Percentiles rank a stretch among this genome's conserved stretches.
phyloP scores from a whole-genome alignment of 2,113 vertebrate genomes.

The Lepidiolamprologus cunningtoni region DNA sequence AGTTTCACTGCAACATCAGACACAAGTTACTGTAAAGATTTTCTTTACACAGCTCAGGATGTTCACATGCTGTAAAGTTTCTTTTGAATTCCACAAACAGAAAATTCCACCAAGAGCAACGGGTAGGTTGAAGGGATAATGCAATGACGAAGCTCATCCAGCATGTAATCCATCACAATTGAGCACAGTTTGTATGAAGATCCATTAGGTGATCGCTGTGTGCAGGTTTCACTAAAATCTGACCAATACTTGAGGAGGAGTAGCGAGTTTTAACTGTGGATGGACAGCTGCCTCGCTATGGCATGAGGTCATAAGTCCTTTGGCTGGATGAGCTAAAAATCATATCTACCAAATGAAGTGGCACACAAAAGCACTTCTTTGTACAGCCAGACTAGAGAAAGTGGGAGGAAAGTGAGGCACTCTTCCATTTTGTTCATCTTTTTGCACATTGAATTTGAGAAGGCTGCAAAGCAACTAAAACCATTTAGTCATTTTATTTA shows the following conservation, averaged over 20 bases:
- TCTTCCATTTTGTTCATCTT: not conserved
- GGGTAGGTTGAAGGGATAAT: not conserved
- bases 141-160: not conserved
- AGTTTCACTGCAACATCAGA: not conserved
- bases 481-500: not conserved
- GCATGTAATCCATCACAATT: not conserved
- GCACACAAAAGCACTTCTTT: not conserved
- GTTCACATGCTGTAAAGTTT: not conserved
- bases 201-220: not conserved
- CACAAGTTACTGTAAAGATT: not conserved
- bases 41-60: not conserved
- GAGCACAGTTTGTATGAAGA: not conserved
- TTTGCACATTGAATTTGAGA: not conserved
- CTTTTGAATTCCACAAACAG: not conserved
- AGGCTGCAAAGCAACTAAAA: not conserved
- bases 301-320: not conserved
- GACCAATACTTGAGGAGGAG: not conserved
- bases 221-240: not conserved
- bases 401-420: conserved; percentile 2
- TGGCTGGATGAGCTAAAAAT: not conserved
- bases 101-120: not conserved
- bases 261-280: not conserved
- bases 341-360: not conserved
- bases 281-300: not conserved
- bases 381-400: conserved; percentile 16